A percentile compares a stretch with the other conserved stretches of the same genome.
phyloP scores from a whole-genome alignment of 1,140 invertebrate species.

The Drosophila suzukii region DNA sequence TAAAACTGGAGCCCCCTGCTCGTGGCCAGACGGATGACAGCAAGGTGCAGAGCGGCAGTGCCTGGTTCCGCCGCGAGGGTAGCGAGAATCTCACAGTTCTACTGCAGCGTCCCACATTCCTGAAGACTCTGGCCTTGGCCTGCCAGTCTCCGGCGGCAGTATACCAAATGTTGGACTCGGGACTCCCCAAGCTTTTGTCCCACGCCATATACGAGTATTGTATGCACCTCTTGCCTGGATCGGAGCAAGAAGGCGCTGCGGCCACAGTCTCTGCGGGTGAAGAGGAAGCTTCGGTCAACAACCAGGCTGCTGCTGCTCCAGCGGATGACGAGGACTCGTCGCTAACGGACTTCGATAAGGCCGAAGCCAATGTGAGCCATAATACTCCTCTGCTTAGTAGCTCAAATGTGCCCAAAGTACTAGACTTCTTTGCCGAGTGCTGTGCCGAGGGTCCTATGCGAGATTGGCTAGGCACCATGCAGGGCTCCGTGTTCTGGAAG shows the following conservation, averaged over 20 bases:
- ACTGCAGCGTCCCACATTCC: conserved; percentile 87
- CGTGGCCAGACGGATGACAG: conserved; percentile 89
- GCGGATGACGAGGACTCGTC: conserved; percentile 32
- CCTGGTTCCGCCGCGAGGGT: conserved; percentile 86
- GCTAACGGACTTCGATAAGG: conserved; percentile 86
- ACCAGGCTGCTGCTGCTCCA: background rate
- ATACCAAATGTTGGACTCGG: conserved; percentile 90
- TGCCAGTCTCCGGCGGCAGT: conserved; percentile 91
- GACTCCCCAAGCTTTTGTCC: conserved; percentile 89
- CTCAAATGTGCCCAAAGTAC: conserved; percentile 86
- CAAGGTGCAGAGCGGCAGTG: conserved; percentile 86
- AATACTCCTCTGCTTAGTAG: conserved; percentile 54
- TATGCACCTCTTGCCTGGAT: conserved; percentile 51
- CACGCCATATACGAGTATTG: conserved; percentile 87
- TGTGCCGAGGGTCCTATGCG: conserved; percentile 92
- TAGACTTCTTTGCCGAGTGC: conserved; percentile 92
- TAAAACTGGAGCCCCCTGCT: conserved; percentile 85
- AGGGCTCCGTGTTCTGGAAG: conserved; percentile 93
- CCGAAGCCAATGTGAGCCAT: conserved; percentile 46
- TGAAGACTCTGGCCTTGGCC: conserved; percentile 90
- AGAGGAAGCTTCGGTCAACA: background rate
- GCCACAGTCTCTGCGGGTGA: conserved; percentile 13
- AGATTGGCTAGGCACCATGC: conserved; percentile 92
- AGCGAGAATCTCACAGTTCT: conserved; percentile 85
- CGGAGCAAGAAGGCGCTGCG: conserved; percentile 16